phyloP scores from a whole-genome alignment of 2,113 vertebrate genomes.

The Hyperopisus bebe region DNA sequence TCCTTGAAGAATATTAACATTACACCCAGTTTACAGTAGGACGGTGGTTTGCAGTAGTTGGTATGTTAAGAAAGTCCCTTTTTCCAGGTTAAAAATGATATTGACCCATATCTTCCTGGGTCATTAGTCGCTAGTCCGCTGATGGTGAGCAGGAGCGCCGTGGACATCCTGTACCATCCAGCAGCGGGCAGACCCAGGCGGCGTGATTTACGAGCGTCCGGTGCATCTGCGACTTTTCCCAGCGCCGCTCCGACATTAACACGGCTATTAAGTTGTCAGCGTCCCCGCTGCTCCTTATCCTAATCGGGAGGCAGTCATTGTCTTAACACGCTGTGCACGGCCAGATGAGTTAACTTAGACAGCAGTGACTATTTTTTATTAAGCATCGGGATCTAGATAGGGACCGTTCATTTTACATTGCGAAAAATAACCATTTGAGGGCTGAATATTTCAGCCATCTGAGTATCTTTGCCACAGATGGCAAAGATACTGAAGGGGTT shows the following conservation, averaged over 20 bases:
- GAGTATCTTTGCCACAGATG: neutral
- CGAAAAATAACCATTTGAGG: neutral
- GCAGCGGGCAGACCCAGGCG: neutral
- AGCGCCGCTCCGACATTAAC: neutral
- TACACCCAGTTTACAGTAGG: neutral
- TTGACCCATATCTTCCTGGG: neutral
- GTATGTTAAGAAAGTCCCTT: neutral
- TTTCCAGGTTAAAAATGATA: neutral
- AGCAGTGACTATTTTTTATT: slow-evolving; percentile 3
- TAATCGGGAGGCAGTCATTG: neutral
- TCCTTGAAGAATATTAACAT: neutral
- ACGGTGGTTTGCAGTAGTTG: neutral
- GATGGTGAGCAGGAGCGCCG: neutral
- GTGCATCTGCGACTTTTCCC: neutral
- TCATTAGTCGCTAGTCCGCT: neutral
- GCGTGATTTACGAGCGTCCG: neutral
- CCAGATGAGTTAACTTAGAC: neutral
- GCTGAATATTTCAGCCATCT: neutral
- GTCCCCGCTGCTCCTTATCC: neutral
- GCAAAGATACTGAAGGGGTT: neutral
- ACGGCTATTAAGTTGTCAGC: slow-evolving; percentile 7
- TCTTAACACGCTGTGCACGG: neutral
- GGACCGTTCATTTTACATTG: neutral
- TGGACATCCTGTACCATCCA: neutral
- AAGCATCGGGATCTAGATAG: neutral